phyloP scores from a whole-genome alignment of 2,797 vertebrate genomes.

The Pipistrellus pipistrellus region DNA sequence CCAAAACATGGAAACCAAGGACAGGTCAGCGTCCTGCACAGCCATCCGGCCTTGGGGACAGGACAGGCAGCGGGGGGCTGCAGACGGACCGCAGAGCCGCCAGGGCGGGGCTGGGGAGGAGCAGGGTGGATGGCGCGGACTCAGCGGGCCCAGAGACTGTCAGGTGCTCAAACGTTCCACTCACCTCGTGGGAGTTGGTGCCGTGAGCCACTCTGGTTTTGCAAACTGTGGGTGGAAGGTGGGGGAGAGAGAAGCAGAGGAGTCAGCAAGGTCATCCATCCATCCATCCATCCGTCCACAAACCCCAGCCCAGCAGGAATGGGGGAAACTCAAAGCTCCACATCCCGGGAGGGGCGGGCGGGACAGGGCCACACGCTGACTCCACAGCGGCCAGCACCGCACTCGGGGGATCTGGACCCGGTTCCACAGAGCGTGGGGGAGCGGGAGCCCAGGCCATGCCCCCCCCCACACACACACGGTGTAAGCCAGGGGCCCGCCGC shows the following conservation, averaged over 20 bases:
- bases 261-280: background rate
- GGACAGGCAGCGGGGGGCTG: background rate
- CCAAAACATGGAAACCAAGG: background rate
- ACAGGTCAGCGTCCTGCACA: background rate
- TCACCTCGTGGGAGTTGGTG: conserved; percentile 99
- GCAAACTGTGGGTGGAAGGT: conserved; percentile 92
- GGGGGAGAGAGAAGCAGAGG: conserved; percentile 75
- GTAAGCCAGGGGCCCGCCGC: accelerated
- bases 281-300: no score
- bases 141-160: accelerated
- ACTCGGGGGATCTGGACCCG: background rate
- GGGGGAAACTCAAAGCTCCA: background rate
- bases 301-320: background rate
- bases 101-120: background rate
- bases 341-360: background rate
- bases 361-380: background rate
- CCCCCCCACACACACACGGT: accelerated
- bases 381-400: background rate
- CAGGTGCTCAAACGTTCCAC: conserved; percentile 70
- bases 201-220: conserved; percentile 99
- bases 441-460: no score
- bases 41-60: background rate
- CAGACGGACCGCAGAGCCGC: accelerated
- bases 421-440: background rate
- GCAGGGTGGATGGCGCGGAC: background rate